Conservation (phyloP, 1,140 invertebrate genomes). For the Drosophila nigromelanica region DNA sequence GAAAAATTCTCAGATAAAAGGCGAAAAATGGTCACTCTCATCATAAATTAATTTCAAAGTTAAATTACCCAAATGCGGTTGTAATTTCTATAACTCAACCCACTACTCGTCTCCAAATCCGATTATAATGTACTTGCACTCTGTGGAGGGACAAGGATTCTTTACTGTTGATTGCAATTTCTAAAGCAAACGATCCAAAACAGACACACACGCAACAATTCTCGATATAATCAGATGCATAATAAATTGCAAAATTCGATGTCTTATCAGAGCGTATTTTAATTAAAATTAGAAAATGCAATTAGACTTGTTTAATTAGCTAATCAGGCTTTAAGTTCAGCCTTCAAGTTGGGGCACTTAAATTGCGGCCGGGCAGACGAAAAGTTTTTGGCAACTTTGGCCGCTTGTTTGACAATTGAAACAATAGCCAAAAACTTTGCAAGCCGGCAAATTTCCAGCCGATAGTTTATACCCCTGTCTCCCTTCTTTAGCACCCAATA, state of each 20-base stretch:
- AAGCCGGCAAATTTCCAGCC: conserved; percentile 34
- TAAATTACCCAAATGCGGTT: background rate
- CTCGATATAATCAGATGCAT: background rate
- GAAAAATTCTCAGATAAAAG: background rate
- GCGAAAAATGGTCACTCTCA: background rate
- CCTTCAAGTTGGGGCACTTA: conserved; percentile 38
- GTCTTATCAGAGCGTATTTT: conserved; percentile 41
- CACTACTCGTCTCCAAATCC: background rate
- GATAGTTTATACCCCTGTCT: conserved; percentile 35
- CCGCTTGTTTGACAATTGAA: conserved; percentile 67
- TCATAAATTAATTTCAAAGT: background rate
- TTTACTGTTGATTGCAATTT: background rate
- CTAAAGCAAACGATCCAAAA: background rate
- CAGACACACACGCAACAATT: background rate
- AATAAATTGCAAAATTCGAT: conserved; percentile 25
- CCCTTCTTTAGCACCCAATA: background rate
- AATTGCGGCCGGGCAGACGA: conserved; percentile 31
- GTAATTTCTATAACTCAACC: background rate
- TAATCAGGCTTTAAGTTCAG: conserved; percentile 61
- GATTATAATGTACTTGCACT: background rate
- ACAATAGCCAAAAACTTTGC: conserved; percentile 58
- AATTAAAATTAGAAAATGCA: conserved; percentile 60
- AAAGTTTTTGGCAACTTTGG: conserved; percentile 54
- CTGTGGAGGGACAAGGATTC: background rate
- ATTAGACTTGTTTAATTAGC: conserved; percentile 61